Percentiles rank a stretch among this genome's conserved stretches.
phyloP scores from a whole-genome alignment of 2,888 invertebrate species.

The Trichopria drosophilae region DNA sequence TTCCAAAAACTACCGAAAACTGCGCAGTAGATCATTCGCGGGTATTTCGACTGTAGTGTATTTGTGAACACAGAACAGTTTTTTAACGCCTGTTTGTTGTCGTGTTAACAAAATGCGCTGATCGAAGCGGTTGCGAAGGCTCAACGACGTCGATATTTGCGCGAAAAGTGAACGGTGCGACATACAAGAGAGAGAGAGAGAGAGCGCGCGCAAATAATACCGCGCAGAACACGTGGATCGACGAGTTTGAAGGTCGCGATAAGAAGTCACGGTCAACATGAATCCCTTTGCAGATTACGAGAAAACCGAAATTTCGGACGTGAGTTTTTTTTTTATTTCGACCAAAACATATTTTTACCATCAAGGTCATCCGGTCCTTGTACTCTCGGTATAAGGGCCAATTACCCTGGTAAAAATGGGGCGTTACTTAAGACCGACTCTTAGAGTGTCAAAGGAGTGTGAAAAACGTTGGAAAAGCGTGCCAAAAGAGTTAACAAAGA shows the following conservation, averaged over 20 bases:
- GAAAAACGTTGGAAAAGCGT: neutral
- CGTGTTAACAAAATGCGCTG: neutral
- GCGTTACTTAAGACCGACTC: neutral
- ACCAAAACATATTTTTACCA: too few relatives aligned
- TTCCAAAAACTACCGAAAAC: too few relatives aligned
- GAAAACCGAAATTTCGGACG: constrained; percentile 42
- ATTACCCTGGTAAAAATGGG: constrained; percentile 23
- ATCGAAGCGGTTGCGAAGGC: neutral
- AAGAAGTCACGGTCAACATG: too few relatives aligned
- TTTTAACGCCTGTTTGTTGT: too few relatives aligned
- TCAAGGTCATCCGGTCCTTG: too few relatives aligned
- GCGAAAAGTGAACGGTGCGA: neutral
- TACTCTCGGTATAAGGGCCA: too few relatives aligned
- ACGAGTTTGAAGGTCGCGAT: constrained; percentile 41
- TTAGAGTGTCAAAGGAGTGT: neutral
- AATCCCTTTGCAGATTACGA: constrained; percentile 42
- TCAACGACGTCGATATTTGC: neutral
- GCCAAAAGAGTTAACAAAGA: too few relatives aligned
- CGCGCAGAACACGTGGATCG: neutral
- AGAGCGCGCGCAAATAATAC: neutral
- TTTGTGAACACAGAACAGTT: too few relatives aligned
- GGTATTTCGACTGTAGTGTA: too few relatives aligned
- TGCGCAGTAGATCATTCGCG: too few relatives aligned
- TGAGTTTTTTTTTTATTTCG: too few relatives aligned
- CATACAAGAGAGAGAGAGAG: neutral